Evolutionary conservation across 1,140 invertebrate genomes (phyloP).

Genomic region (Frieseomelitta varia): DNA sequence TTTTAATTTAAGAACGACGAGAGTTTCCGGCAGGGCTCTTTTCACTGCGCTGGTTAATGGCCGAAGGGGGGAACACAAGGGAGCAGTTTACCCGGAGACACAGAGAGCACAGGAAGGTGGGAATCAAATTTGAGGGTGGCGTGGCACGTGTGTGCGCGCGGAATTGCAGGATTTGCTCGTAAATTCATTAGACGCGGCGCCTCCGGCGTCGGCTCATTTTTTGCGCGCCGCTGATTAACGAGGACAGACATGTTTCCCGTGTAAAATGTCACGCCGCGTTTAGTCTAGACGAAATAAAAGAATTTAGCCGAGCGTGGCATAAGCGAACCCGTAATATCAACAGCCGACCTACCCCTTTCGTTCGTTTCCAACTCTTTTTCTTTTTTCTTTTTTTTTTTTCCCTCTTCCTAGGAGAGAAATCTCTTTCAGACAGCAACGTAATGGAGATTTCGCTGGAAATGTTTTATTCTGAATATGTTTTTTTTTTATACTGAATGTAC

Average conservation of each 20-base stretch:
- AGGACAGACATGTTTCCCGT: neutral
- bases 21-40: neutral
- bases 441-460: no score
- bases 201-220: neutral
- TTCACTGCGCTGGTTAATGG: neutral
- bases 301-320: neutral
- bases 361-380: neutral
- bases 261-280: constrained; percentile 20
- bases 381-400: no score
- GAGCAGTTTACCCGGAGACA: neutral
- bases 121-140: neutral
- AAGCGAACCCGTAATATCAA: neutral
- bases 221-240: constrained; percentile 5
- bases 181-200: constrained; percentile 16
- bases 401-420: no score
- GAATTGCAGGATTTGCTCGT: constrained; percentile 8
- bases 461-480: no score
- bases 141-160: neutral
- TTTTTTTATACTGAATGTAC: no score
- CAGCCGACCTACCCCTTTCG: neutral
- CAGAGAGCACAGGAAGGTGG: neutral
- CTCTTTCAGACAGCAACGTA: no score
- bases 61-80: neutral
- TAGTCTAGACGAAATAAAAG: neutral
- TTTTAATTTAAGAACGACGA: neutral